Conservation (phyloP, 2,888 invertebrate genomes). For the Leptinotarsa peninsularis region DNA sequence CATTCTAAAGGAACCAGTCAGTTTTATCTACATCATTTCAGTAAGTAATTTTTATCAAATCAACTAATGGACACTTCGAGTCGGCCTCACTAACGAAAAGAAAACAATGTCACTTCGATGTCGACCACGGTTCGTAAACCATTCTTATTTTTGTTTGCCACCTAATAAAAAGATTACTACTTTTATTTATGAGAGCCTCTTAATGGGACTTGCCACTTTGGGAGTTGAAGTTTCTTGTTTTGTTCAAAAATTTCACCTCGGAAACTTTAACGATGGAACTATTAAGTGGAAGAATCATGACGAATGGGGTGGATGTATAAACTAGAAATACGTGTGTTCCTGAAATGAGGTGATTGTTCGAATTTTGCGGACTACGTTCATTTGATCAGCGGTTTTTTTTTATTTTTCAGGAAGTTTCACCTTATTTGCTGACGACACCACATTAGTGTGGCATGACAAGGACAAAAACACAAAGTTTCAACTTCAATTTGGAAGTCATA, state of each 20-base stretch:
- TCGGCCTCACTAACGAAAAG: background rate
- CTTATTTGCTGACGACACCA: no score
- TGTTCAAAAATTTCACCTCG: background rate
- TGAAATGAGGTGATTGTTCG: no score
- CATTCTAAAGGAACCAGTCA: no score
- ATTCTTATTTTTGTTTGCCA: conserved; percentile 13
- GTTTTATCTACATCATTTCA: background rate
- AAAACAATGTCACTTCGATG: background rate
- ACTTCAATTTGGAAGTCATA: no score
- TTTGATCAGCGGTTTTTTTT: no score
- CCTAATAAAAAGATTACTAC: background rate
- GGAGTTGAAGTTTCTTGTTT: background rate
- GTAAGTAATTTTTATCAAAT: background rate
- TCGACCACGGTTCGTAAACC: background rate
- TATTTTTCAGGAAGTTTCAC: no score
- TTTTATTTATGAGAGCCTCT: background rate
- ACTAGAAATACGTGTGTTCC: no score
- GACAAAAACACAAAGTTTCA: no score
- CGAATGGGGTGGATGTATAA: background rate
- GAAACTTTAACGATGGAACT: background rate
- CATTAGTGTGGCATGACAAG: no score
- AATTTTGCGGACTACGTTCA: no score
- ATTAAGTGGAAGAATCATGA: background rate
- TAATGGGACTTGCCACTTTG: conserved; percentile 5
- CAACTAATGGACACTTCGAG: conserved; percentile 7